These are phyloP conservation scores for Sphyrna mokarran DNA, from an alignment of 2,113 vertebrate genomes.

Conservation along the genomic window DNA sequence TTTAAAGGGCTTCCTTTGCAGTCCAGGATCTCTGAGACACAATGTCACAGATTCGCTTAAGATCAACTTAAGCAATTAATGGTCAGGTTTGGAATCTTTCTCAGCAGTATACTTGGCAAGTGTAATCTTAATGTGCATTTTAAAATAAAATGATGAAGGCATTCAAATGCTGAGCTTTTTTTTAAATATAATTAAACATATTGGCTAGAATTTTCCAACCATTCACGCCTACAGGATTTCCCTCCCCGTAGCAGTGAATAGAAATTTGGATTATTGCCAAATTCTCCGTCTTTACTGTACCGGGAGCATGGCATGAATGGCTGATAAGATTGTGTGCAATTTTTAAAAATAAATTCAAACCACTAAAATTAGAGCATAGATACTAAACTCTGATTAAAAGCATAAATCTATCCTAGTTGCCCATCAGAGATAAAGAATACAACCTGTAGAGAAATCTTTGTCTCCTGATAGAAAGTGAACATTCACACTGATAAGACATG, in stretches of 20 bases:
- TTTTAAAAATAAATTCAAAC: not conserved
- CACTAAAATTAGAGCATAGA: too few relatives aligned
- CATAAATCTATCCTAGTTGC: not conserved
- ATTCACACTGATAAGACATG: constrained; percentile 13
- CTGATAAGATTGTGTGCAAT: not conserved
- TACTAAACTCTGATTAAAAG: too few relatives aligned
- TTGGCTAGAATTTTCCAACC: too few relatives aligned
- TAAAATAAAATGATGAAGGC: not conserved
- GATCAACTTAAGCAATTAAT: not conserved
- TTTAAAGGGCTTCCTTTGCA: too few relatives aligned
- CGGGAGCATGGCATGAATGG: too few relatives aligned
- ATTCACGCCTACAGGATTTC: too few relatives aligned
- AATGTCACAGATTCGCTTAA: not conserved
- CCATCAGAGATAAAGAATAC: not conserved
- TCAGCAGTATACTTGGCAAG: not conserved
- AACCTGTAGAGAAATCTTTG: not conserved
- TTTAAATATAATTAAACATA: not conserved
- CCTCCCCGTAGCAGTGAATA: too few relatives aligned
- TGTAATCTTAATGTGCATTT: not conserved
- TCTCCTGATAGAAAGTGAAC: not conserved
- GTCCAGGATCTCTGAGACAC: not conserved
- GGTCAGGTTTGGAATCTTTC: not conserved
- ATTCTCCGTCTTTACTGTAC: too few relatives aligned
- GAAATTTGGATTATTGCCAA: too few relatives aligned
- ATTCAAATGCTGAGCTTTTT: not conserved